Conservation (phyloP, 2,113 vertebrate genomes). For the Polypterus bichir region DNA sequence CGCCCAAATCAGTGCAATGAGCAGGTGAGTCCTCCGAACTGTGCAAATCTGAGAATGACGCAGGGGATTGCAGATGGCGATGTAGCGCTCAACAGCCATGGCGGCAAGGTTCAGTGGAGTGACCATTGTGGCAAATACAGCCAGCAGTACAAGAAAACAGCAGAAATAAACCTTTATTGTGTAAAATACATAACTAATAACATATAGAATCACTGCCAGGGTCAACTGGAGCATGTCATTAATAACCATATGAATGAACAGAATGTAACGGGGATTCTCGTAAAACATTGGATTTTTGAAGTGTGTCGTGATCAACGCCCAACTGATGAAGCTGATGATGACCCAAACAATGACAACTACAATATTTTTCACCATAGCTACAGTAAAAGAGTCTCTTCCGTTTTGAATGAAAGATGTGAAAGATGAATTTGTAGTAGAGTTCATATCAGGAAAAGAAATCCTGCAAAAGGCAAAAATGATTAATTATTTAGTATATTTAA, state of each 20-base stretch:
- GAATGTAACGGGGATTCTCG: conserved; percentile 57
- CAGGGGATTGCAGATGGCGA: conserved; percentile 51
- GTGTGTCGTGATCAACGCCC: conserved; percentile 54
- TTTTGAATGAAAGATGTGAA: conserved; percentile 17
- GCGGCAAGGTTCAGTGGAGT: conserved; percentile 55
- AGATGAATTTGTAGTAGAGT: conserved; percentile 22
- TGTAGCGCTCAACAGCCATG: conserved; percentile 56
- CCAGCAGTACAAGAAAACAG: conserved; percentile 45
- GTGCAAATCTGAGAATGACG: conserved; percentile 48
- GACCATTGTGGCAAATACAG: conserved; percentile 46
- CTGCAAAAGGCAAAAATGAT: too few species aligned
- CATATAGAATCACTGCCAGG: conserved; percentile 45
- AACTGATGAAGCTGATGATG: conserved; percentile 41
- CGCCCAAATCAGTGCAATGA: conserved; percentile 32
- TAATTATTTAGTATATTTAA: too few species aligned
- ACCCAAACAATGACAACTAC: conserved; percentile 56
- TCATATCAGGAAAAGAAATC: conserved; percentile 16
- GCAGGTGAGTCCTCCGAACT: conserved; percentile 35
- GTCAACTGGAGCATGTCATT: conserved; percentile 56
- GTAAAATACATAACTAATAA: conserved; percentile 54
- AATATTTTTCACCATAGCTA: conserved; percentile 46
- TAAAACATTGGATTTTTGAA: conserved; percentile 46
- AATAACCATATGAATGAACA: conserved; percentile 59
- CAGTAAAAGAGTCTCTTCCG: conserved; percentile 40
- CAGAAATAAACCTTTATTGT: conserved; percentile 43